Evolutionary conservation across 2,888 invertebrate species (phyloP).

Genomic region (Pomacea canaliculata): DNA sequence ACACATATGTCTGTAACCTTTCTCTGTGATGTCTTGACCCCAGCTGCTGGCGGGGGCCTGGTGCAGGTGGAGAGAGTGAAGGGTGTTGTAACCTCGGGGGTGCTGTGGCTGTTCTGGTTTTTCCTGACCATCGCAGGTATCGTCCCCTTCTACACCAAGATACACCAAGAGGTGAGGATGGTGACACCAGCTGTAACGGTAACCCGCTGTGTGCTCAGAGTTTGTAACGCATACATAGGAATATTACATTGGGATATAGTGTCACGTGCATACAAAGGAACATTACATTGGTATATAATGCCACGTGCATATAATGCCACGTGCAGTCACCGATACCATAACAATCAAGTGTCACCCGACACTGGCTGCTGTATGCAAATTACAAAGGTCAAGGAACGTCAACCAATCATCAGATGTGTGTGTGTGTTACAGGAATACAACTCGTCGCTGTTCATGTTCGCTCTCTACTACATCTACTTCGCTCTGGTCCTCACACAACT

Average conservation of each 20-base stretch:
- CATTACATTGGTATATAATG: no score
- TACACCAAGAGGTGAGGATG: slow-evolving; percentile 44
- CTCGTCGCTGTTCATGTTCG: slow-evolving; percentile 42
- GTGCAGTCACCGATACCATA: no score
- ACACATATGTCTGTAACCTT: no score
- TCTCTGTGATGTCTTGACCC: slow-evolving; percentile 9
- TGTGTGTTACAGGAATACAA: slow-evolving; percentile 38
- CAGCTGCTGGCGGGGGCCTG: slow-evolving; percentile 59
- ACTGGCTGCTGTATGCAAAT: no score
- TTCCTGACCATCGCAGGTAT: slow-evolving; percentile 53
- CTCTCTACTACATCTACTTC: slow-evolving; percentile 51
- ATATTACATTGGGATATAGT: no score
- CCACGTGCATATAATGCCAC: no score
- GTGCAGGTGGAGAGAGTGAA: slow-evolving; percentile 59
- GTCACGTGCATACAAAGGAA: no score
- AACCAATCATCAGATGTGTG: not conserved
- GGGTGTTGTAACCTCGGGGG: slow-evolving; percentile 64
- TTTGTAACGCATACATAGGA: no score
- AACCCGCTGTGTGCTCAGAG: no score
- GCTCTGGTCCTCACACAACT: slow-evolving; percentile 47
- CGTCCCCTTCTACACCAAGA: slow-evolving; percentile 61
- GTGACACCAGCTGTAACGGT: no score
- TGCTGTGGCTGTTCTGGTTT: slow-evolving; percentile 65
- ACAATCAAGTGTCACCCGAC: no score
- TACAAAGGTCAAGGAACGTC: no score